A percentile compares a stretch with the other conserved stretches of the same genome.
Conservation (phyloP, 2,797 vertebrate species). For the Gouania willdenowi region DNA sequence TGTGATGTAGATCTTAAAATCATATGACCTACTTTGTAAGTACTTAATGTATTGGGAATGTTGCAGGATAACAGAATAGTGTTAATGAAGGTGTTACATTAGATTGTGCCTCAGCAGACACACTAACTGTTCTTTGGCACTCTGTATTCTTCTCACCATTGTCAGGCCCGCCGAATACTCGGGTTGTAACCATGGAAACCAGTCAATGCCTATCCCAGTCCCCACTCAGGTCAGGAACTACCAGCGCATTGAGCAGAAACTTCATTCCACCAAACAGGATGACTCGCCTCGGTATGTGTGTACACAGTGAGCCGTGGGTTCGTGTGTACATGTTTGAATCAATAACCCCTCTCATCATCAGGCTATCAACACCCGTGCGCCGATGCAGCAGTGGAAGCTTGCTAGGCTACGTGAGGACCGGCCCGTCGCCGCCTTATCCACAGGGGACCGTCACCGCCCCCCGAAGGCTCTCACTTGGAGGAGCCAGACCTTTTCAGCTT, state of each 20-base stretch:
- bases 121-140: constrained; percentile 9
- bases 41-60: too few species aligned
- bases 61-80: too few species aligned
- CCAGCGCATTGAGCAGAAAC: constrained; percentile 92
- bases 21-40: too few species aligned
- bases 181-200: constrained; percentile 75
- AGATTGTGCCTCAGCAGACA: neutral
- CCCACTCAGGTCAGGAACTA: constrained; percentile 96
- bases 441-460: constrained; percentile 63
- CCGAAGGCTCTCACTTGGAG: constrained; percentile 85
- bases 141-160: constrained; percentile 32
- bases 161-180: constrained; percentile 78
- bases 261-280: constrained; percentile 79
- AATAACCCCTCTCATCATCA: constrained; percentile 17
- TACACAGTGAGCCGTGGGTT: neutral
- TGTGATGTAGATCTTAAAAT: too few species aligned
- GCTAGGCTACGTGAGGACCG: constrained; percentile 74
- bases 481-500: constrained; percentile 82
- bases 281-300: constrained; percentile 79
- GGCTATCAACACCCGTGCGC: constrained; percentile 70
- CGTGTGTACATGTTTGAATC: neutral
- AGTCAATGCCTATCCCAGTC: constrained; percentile 92
- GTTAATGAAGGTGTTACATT: too few species aligned
- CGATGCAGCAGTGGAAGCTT: constrained; percentile 85
- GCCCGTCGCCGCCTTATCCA: constrained; percentile 81